phyloP scores from a whole-genome alignment of 2,888 invertebrate species.

The Ceriagrion tenellum region DNA sequence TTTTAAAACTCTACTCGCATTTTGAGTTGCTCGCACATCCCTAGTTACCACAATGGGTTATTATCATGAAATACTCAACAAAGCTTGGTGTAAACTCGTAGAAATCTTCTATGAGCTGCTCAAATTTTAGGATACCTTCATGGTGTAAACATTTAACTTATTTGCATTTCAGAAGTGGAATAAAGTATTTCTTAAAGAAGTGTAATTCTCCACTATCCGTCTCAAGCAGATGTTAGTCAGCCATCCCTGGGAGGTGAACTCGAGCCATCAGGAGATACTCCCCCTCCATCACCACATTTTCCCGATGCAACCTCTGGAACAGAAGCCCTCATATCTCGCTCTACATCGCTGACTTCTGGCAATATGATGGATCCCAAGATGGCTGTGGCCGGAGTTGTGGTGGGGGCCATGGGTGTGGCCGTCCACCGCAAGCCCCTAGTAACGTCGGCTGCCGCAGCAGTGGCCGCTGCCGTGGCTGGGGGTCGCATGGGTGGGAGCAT shows the following conservation, averaged over 20 bases:
- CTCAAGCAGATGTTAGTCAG: constrained; percentile 85
- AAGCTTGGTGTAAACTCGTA: too few species aligned
- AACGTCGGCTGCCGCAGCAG: constrained; percentile 38
- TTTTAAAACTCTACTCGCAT: too few species aligned
- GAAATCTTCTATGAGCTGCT: too few species aligned
- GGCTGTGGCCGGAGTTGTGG: constrained; percentile 44
- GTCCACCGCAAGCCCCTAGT: constrained; percentile 58
- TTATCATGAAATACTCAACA: too few species aligned
- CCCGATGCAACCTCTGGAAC: constrained; percentile 77
- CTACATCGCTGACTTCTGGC: constrained; percentile 23
- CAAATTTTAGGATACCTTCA: too few species aligned
- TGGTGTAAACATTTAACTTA: too few species aligned
- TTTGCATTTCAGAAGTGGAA: too few species aligned
- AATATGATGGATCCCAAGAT: constrained; percentile 56
- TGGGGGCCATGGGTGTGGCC: constrained; percentile 55
- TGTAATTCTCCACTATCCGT: neutral
- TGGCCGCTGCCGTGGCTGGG: constrained; percentile 72
- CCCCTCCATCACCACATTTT: constrained; percentile 83
- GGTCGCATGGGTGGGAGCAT: constrained; percentile 76
- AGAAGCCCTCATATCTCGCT: constrained; percentile 46
- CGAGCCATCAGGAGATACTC: constrained; percentile 77
- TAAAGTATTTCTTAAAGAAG: neutral
- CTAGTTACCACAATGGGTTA: too few species aligned
- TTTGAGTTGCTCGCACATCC: too few species aligned
- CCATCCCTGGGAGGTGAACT: constrained; percentile 85